These are phyloP conservation scores for Syngnathus rostellatus DNA, from an alignment of 2,797 vertebrate species.

Conservation along the genomic window DNA sequence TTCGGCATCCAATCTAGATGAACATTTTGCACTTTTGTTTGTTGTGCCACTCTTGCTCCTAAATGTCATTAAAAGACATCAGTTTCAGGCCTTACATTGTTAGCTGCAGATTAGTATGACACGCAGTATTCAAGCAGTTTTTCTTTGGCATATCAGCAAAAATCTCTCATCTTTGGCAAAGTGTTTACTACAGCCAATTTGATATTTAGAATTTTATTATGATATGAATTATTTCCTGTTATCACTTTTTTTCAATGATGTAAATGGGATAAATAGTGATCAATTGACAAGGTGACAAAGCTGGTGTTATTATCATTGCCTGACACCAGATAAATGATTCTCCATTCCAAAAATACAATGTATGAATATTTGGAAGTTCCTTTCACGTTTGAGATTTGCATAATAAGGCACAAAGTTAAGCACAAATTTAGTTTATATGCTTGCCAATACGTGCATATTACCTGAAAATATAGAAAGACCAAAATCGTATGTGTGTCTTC, in stretches of 20 bases:
- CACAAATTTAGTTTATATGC: background rate
- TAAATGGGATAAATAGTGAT: background rate
- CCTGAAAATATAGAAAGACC: background rate
- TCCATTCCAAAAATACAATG: background rate
- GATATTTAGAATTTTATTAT: background rate
- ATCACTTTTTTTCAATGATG: background rate
- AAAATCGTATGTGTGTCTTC: background rate
- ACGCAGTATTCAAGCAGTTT: background rate
- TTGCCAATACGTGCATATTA: background rate
- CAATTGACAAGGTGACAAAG: background rate
- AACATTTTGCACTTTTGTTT: background rate
- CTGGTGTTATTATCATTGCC: background rate
- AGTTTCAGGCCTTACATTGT: background rate
- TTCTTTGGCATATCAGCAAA: background rate
- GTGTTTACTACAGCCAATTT: background rate
- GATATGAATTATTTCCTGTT: background rate
- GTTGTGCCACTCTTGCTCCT: background rate
- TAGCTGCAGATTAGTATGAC: background rate
- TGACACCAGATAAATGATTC: background rate
- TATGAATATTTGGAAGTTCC: background rate
- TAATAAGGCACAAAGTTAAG: conserved; percentile 2
- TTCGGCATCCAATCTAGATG: background rate
- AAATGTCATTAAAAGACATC: background rate
- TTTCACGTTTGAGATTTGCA: background rate
- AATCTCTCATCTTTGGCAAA: background rate